Conservation (phyloP, 2,888 invertebrate species). For the Emmelina monodactyla region DNA sequence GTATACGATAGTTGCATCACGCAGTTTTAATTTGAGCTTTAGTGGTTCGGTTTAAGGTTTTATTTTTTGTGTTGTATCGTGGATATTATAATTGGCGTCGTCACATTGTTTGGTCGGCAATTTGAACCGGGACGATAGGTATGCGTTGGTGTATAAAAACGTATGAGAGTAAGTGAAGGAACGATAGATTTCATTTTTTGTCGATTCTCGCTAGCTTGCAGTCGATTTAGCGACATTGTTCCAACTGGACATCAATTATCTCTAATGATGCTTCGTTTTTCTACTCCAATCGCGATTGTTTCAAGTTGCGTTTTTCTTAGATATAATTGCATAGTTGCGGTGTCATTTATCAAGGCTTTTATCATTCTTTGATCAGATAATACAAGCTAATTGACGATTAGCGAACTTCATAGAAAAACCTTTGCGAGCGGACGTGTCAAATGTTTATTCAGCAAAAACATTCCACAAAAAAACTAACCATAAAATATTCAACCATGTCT, state of each 20-base stretch:
- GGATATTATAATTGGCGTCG: slow-evolving; percentile 49
- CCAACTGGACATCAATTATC: slow-evolving; percentile 50
- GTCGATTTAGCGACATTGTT: slow-evolving; percentile 54
- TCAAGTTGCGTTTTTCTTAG: too few species aligned
- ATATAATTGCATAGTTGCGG: too few species aligned
- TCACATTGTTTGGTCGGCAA: slow-evolving; percentile 28
- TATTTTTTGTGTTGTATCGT: slow-evolving; percentile 29
- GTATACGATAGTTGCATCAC: slow-evolving; percentile 16
- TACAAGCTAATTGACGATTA: too few species aligned
- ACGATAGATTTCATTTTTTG: slow-evolving; percentile 59
- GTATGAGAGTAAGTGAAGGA: slow-evolving; percentile 45
- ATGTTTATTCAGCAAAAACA: too few species aligned
- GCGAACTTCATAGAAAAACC: too few species aligned
- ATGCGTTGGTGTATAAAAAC: slow-evolving; percentile 48
- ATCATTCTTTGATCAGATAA: too few species aligned
- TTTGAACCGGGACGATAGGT: slow-evolving; percentile 36
- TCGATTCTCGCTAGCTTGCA: slow-evolving; percentile 34
- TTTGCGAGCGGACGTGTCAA: too few species aligned
- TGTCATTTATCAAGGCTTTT: too few species aligned
- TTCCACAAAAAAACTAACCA: too few species aligned
- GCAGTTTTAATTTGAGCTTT: slow-evolving; percentile 17
- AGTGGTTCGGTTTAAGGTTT: slow-evolving; percentile 19
- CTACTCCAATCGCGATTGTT: too few species aligned
- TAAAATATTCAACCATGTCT: too few species aligned
- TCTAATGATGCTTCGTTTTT: slow-evolving; percentile 51